Conservation (phyloP, 2,888 invertebrate genomes). For the Hypomecis punctinalis region DNA sequence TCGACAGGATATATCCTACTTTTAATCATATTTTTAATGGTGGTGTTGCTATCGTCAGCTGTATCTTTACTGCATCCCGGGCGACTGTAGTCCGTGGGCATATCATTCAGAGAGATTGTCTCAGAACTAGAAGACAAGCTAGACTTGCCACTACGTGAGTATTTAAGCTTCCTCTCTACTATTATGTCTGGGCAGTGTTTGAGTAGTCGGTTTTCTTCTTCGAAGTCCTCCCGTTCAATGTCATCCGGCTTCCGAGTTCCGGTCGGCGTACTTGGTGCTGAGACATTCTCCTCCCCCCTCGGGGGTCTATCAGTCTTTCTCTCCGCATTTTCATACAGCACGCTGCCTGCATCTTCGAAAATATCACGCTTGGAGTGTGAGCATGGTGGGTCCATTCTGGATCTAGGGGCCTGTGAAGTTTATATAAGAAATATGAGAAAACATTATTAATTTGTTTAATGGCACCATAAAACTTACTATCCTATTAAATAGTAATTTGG, state of each 20-base stretch:
- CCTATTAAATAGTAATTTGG: background rate
- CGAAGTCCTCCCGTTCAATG: constrained; percentile 77
- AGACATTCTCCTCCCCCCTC: constrained; percentile 54
- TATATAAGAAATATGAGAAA: background rate
- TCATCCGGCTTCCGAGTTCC: constrained; percentile 68
- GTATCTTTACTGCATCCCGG: constrained; percentile 76
- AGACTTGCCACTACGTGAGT: constrained; percentile 70
- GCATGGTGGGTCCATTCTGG: constrained; percentile 79
- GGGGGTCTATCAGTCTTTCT: constrained; percentile 70
- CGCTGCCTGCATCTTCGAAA: constrained; percentile 61
- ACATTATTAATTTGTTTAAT: too few relatives aligned
- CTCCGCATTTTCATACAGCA: constrained; percentile 64
- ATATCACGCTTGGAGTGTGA: constrained; percentile 68
- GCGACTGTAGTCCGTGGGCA: constrained; percentile 63
- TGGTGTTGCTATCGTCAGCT: constrained; percentile 68
- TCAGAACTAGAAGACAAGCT: constrained; percentile 76
- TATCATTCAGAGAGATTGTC: constrained; percentile 70
- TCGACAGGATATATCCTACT: constrained; percentile 47
- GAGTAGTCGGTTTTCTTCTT: constrained; percentile 77
- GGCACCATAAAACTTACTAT: too few relatives aligned
- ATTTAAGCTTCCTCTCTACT: constrained; percentile 69
- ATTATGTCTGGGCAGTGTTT: constrained; percentile 75
- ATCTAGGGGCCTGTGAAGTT: constrained; percentile 33
- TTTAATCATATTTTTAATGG: constrained; percentile 73
- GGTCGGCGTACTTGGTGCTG: constrained; percentile 51